Conservation (phyloP, 2,797 vertebrate genomes). For the Manis crassicaudata region DNA sequence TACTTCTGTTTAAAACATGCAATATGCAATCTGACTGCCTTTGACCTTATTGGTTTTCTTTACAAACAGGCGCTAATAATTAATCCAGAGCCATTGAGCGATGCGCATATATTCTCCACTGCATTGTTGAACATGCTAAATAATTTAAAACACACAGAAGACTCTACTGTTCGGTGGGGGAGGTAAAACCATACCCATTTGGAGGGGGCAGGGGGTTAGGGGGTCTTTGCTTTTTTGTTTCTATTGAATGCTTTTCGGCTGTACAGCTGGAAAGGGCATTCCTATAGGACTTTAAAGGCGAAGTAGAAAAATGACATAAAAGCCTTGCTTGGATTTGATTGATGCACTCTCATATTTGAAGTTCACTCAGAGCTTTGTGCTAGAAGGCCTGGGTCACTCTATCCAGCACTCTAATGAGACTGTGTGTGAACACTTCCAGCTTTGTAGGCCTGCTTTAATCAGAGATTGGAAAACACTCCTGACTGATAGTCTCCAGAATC, state of each 20-base stretch:
- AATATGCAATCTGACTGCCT: slow-evolving; percentile 54
- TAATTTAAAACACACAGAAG: slow-evolving; percentile 78
- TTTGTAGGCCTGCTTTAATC: slow-evolving; percentile 88
- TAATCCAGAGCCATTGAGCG: slow-evolving; percentile 66
- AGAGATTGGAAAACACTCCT: slow-evolving; percentile 89
- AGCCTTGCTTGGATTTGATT: slow-evolving; percentile 92
- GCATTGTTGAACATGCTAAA: slow-evolving; percentile 79
- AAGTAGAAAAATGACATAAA: slow-evolving; percentile 91
- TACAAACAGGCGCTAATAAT: slow-evolving; percentile 64
- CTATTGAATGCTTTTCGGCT: slow-evolving; percentile 83
- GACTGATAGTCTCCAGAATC: slow-evolving; percentile 91
- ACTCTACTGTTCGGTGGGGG: slow-evolving; percentile 63
- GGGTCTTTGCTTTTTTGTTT: slow-evolving; percentile 84
- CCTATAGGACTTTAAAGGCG: slow-evolving; percentile 86
- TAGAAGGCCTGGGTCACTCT: slow-evolving; percentile 90
- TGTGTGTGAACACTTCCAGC: slow-evolving; percentile 85
- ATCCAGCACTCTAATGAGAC: slow-evolving; percentile 88
- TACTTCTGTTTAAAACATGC: slow-evolving; percentile 59
- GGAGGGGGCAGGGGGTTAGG: slow-evolving; percentile 52
- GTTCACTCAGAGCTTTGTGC: slow-evolving; percentile 93
- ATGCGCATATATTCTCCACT: slow-evolving; percentile 53
- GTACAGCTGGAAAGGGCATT: slow-evolving; percentile 85
- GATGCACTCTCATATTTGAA: slow-evolving; percentile 95
- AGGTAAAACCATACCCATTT: slow-evolving; percentile 71
- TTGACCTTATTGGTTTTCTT: slow-evolving; percentile 62